Evolutionary conservation across 2,797 vertebrate genomes (phyloP), one percentile per base, ranked within the genome.

Genomic region (Gambusia yucatana): DNA sequence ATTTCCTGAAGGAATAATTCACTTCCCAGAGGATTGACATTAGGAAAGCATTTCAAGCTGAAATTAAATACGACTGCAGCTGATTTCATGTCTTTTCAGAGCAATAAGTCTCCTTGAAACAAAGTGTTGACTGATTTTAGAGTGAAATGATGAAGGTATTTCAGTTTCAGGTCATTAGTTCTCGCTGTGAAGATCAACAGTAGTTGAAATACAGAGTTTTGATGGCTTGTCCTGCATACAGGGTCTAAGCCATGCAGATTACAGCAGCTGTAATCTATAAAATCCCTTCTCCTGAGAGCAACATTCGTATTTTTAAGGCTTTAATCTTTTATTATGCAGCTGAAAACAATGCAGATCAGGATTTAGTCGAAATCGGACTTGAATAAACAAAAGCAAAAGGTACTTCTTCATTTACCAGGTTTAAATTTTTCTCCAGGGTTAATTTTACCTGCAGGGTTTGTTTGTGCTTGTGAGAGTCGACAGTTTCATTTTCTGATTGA

Each of bases 161-260:
- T 67, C 17, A 22, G 11, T 36, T 30, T 73, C 22, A 55, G 25
- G 41, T 16, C 36, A 20, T 20, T 7, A 36, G 11, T 65, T 47
- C 57, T 75, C 14, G 3, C 63, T 41, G 75, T 14, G 13, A 28
- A 28, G 69, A 20, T 72, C 70, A 72, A 48, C 28, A 33, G 44
- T 33, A 20, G 28, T 8, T 22, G 28, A 73, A 70, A 44, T 11
- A 25, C 6, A 73, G n/a, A 50, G 71, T 52, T 73, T 39, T 22
- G 71, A 33, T 50, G 71, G 47, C 5, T 81, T 67, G 8, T 72
- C 22, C 65, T 44, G 28, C 65, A 16, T 69, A 43, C 41, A 44
- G 65, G 65, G 41, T 72, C 71, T 72, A 72, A 55, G 48, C 67
- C 39, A 30, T 43, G 55, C 30, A 30, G 65, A 69, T 69, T 69